These are phyloP conservation scores for Sus cebifrons DNA, from an alignment of 2,797 vertebrate genomes.

Conservation along the genomic window DNA sequence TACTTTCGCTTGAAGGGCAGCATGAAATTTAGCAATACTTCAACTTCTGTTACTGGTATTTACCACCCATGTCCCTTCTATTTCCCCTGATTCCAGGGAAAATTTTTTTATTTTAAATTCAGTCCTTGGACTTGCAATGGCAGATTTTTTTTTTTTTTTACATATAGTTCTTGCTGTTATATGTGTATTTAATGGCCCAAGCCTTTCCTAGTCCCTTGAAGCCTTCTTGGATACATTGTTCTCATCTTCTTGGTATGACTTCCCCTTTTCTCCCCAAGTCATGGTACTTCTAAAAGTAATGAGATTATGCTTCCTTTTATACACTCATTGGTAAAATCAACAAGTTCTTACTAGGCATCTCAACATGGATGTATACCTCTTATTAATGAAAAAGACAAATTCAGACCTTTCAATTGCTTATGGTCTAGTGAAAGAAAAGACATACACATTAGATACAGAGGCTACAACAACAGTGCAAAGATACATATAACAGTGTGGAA, in stretches of 20 bases:
- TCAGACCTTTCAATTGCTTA: not conserved
- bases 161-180: not conserved
- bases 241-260: not conserved
- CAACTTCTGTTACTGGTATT: not conserved
- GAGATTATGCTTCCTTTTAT: not conserved
- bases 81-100: not conserved
- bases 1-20: not conserved
- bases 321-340: not conserved
- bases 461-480: not conserved
- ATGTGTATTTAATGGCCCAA: not conserved
- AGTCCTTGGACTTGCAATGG: not conserved
- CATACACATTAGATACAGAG: not conserved
- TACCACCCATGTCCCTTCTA: not conserved
- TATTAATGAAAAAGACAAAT: not conserved
- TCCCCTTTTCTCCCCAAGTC: not conserved
- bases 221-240: not conserved
- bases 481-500: not conserved
- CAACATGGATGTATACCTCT: not conserved
- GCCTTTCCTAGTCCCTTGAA: not conserved
- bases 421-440: not conserved
- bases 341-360: not conserved
- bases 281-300: constrained; percentile 12
- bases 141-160: not conserved
- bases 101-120: not conserved
- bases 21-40: not conserved